A percentile compares a stretch with the other conserved stretches of the same genome.
These are phyloP conservation scores for Philantomba maxwellii DNA, from an alignment of 2,113 vertebrate species.

Conservation along the genomic window DNA sequence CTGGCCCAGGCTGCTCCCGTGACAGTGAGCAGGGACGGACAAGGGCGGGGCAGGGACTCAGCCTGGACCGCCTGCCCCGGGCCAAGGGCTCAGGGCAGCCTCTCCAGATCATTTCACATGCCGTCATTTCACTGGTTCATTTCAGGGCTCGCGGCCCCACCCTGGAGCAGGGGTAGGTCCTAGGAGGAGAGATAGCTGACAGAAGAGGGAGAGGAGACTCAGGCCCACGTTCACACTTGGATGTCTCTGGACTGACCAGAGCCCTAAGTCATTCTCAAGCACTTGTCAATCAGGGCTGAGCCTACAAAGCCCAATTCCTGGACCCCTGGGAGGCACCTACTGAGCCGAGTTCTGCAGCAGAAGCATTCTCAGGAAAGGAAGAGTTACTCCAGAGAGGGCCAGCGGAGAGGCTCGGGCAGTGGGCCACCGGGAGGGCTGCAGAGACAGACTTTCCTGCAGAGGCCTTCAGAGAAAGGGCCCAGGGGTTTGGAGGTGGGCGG, in stretches of 20 bases:
- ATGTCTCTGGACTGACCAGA: not conserved
- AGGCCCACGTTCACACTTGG: rapidly evolving
- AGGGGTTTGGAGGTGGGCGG: not conserved
- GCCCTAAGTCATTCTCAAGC: not conserved
- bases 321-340: not conserved
- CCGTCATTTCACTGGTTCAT: not conserved
- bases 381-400: not conserved
- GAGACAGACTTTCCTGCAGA: not conserved
- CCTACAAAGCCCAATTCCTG: not conserved
- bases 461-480: not conserved
- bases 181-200: not conserved
- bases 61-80: not conserved
- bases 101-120: not conserved
- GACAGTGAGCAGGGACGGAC: not conserved
- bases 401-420: not conserved
- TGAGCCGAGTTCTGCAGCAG: not conserved
- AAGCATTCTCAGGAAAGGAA: not conserved
- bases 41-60: not conserved
- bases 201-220: not conserved
- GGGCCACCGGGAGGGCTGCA: not conserved
- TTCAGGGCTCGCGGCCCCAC: rapidly evolving
- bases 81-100: not conserved
- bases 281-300: not conserved
- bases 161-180: not conserved
- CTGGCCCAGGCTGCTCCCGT: not conserved